These are phyloP conservation scores for Apamea anceps DNA, from an alignment of 2,888 invertebrate genomes.

Conservation along the genomic window DNA sequence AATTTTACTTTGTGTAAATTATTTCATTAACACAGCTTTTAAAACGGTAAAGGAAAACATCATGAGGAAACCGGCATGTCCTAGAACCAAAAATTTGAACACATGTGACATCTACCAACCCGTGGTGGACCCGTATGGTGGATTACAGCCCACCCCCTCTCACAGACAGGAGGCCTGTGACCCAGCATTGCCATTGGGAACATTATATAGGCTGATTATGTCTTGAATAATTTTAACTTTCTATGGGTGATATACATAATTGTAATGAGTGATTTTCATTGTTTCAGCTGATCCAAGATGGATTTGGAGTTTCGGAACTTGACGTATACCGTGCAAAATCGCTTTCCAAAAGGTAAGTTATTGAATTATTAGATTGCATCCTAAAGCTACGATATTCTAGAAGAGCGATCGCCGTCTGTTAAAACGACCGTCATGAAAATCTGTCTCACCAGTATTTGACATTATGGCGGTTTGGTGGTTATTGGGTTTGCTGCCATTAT, in stretches of 20 bases:
- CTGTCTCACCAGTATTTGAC: no score
- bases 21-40: no score
- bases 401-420: background rate
- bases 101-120: background rate
- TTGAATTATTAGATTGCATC: background rate
- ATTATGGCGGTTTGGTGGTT: no score
- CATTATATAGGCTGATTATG: background rate
- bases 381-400: background rate
- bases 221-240: background rate
- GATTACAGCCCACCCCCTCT: background rate
- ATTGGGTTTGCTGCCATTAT: no score
- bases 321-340: slow-evolving; percentile 83
- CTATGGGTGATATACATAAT: background rate
- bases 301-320: slow-evolving; percentile 89
- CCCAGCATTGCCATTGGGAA: background rate
- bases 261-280: slow-evolving; percentile 62
- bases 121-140: background rate
- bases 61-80: background rate
- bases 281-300: slow-evolving; percentile 85
- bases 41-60: no score
- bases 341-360: slow-evolving; percentile 80
- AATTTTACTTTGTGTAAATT: no score
- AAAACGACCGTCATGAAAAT: background rate
- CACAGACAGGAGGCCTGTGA: no score
- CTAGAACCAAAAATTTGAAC: background rate